Evolutionary conservation across 2,797 vertebrate species (phyloP).

Genomic region (Leuciscus waleckii): DNA sequence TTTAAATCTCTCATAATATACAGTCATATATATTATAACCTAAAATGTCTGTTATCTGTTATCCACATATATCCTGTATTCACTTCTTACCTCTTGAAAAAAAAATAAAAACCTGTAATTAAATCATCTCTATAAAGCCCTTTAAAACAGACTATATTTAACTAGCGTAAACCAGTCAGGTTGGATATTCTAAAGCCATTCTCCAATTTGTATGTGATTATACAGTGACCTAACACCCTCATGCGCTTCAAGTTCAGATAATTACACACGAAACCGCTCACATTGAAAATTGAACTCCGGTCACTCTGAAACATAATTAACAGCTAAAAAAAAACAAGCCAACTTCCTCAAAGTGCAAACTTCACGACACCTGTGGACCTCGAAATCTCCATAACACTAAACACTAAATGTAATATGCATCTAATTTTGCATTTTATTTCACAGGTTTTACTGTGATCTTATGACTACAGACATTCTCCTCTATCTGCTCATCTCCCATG

Average conservation of each 20-base stretch:
- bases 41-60: too few species aligned
- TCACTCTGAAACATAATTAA: conserved; percentile 28
- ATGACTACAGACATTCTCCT: conserved; percentile 2
- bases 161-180: not conserved
- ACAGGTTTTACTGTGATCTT: not conserved
- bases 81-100: not conserved
- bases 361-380: not conserved
- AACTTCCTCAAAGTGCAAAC: not conserved
- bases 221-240: conserved; percentile 21
- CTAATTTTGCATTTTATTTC: not conserved
- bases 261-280: conserved; percentile 32
- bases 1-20: not conserved
- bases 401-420: not conserved
- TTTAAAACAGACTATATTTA: not conserved
- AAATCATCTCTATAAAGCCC: not conserved
- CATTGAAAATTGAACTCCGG: conserved; percentile 50
- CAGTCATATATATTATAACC: too few species aligned
- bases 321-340: not conserved
- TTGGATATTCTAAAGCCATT: conserved; percentile 2
- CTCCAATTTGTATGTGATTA: conserved; percentile 3
- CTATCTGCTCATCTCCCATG: conserved; percentile 24
- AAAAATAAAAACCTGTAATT: too few species aligned
- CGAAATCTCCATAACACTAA: not conserved
- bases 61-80: not conserved
- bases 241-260: conserved; percentile 35